Percentiles rank a stretch among this genome's conserved stretches.
Conservation (phyloP, 2,797 vertebrate genomes). For the Melanotaenia parkinsoni region DNA sequence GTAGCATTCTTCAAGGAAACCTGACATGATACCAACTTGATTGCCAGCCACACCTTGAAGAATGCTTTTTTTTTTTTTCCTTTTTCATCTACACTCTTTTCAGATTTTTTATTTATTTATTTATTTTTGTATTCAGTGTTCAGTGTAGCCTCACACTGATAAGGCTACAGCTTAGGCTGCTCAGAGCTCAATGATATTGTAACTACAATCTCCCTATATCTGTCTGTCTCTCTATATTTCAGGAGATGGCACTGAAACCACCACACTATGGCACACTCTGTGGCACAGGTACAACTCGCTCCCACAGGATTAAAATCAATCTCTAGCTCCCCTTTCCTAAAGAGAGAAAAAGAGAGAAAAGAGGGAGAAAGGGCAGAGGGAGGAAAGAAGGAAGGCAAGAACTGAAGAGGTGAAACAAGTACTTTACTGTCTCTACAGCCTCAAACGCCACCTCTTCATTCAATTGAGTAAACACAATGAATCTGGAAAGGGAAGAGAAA, state of each 20-base stretch:
- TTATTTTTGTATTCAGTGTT: constrained; percentile 70
- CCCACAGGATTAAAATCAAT: constrained; percentile 93
- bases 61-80: constrained; percentile 70
- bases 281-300: constrained; percentile 89
- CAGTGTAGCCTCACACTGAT: constrained; percentile 78
- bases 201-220: constrained; percentile 90
- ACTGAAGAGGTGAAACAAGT: constrained; percentile 86
- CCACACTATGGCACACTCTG: constrained; percentile 92
- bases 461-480: constrained; percentile 65
- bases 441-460: constrained; percentile 81
- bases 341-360: constrained; percentile 70
- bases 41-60: constrained; percentile 84
- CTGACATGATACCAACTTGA: constrained; percentile 77
- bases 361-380: constrained; percentile 71
- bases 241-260: constrained; percentile 91
- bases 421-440: constrained; percentile 85
- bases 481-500: constrained; percentile 39
- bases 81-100: constrained; percentile 58
- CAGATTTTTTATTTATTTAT: constrained; percentile 48
- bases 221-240: constrained; percentile 93
- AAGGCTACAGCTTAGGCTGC: constrained; percentile 82
- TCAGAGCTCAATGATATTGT: constrained; percentile 86
- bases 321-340: constrained; percentile 87
- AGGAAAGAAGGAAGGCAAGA: constrained; percentile 81
- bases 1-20: constrained; percentile 88